A percentile compares a stretch with the other conserved stretches of the same genome.
These are phyloP conservation scores for Pteronura brasiliensis DNA, from an alignment of 2,113 vertebrate species.

Conservation along the genomic window DNA sequence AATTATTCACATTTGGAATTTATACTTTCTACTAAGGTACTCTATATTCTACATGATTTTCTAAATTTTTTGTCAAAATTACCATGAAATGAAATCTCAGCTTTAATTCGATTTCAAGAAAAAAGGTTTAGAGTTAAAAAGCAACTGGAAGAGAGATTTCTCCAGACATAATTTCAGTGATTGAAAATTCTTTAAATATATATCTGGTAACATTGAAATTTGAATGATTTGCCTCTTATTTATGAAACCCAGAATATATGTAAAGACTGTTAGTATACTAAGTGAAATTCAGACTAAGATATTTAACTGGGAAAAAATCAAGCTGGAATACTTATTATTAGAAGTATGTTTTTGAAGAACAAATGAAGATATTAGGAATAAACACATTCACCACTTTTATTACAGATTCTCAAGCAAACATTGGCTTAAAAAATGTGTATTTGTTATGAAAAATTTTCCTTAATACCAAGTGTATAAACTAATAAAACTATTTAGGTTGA, in stretches of 20 bases:
- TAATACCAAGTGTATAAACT: neutral
- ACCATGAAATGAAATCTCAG: neutral
- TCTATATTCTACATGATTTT: neutral
- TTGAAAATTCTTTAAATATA: neutral
- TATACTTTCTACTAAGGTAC: neutral
- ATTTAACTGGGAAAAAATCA: neutral
- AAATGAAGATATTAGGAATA: neutral
- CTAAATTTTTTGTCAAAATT: conserved; percentile 1
- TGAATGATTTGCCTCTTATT: neutral
- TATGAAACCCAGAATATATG: neutral
- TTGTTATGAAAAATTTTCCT: neutral
- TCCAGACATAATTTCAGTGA: neutral
- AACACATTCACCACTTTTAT: neutral
- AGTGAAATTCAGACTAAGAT: neutral
- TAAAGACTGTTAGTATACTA: neutral
- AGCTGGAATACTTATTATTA: neutral
- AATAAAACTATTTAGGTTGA: neutral
- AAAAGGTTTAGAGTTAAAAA: neutral
- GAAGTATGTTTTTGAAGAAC: neutral
- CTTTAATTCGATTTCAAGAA: neutral
- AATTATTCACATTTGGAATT: conserved; percentile 25
- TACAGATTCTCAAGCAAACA: neutral
- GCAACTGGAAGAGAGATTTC: neutral
- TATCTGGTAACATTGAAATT: neutral
- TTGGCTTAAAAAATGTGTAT: neutral